phyloP scores from a whole-genome alignment of 1,140 invertebrate species.

The Heterodera schachtii region DNA sequence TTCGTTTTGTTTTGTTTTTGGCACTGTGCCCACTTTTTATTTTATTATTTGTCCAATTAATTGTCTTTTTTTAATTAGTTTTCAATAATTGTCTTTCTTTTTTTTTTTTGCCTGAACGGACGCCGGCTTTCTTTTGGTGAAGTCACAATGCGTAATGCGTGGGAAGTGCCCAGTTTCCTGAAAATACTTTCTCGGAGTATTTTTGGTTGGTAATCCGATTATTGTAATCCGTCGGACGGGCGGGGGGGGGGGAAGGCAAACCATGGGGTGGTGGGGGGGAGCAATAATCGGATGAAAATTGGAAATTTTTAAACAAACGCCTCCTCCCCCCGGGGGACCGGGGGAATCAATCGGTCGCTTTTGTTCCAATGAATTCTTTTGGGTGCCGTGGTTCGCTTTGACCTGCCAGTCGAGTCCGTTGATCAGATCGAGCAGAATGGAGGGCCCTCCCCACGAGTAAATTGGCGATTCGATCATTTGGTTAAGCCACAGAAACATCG shows the following conservation, averaged over 20 bases:
- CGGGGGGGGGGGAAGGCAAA: neutral
- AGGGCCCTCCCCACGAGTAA: constrained; percentile 56
- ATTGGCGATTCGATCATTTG: constrained; percentile 55
- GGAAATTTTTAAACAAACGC: too few relatives aligned
- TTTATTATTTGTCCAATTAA: neutral
- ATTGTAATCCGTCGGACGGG: constrained; percentile 15
- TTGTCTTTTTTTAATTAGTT: neutral
- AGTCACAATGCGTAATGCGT: constrained; percentile 64
- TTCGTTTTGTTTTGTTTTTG: neutral
- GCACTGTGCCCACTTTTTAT: too few relatives aligned
- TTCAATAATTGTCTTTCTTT: neutral
- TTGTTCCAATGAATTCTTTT: too few relatives aligned
- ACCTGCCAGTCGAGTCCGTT: constrained; percentile 60
- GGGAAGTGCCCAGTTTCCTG: constrained; percentile 64
- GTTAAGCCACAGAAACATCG: constrained; percentile 59
- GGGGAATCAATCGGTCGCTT: too few relatives aligned
- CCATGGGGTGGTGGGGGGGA: neutral
- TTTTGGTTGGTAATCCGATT: neutral
- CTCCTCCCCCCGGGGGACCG: too few relatives aligned
- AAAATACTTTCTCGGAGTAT: constrained; percentile 7
- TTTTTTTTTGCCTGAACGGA: constrained; percentile 36
- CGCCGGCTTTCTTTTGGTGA: constrained; percentile 53
- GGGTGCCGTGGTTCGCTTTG: neutral
- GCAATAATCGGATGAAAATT: too few relatives aligned
- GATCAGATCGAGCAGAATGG: constrained; percentile 55